These are phyloP conservation scores for Xylocampa areola DNA, from an alignment of 2,888 invertebrate genomes.

Conservation along the genomic window DNA sequence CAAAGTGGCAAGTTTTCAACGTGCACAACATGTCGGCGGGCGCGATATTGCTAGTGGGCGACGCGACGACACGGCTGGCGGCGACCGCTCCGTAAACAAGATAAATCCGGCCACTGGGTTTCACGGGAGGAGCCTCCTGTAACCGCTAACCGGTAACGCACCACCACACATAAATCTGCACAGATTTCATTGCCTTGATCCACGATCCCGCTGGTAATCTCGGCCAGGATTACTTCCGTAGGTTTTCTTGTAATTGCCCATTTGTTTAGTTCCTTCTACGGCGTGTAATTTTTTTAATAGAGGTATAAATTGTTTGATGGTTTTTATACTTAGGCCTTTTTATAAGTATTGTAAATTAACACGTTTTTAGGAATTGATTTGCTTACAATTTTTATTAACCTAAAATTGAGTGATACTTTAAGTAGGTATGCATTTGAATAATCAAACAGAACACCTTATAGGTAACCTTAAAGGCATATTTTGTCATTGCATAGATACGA, in stretches of 20 bases:
- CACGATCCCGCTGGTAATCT: constrained; percentile 69
- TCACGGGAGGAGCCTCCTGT: constrained; percentile 34
- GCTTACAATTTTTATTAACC: no score
- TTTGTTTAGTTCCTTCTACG: constrained; percentile 12
- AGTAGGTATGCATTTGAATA: no score
- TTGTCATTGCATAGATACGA: no score
- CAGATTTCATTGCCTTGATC: constrained; percentile 76
- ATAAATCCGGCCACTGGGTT: constrained; percentile 68
- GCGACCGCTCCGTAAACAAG: constrained; percentile 77
- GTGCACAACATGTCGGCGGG: constrained; percentile 61
- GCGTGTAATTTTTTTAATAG: constrained; percentile 6
- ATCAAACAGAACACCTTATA: no score
- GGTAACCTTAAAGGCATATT: no score
- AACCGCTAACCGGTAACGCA: constrained; percentile 61
- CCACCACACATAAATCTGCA: constrained; percentile 76
- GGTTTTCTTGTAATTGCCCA: constrained; percentile 51
- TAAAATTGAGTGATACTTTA: no score
- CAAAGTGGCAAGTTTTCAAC: constrained; percentile 60
- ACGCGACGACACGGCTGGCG: constrained; percentile 63
- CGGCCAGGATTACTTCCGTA: constrained; percentile 58
- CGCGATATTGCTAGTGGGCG: constrained; percentile 60
- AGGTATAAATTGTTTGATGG: no score
- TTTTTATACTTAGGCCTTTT: no score
- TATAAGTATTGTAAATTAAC: no score
- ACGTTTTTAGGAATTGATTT: no score